Conservation (phyloP, 30 jellyfish, hydroid and myxozoan genomes). For the Aurelia coerulea region DNA sequence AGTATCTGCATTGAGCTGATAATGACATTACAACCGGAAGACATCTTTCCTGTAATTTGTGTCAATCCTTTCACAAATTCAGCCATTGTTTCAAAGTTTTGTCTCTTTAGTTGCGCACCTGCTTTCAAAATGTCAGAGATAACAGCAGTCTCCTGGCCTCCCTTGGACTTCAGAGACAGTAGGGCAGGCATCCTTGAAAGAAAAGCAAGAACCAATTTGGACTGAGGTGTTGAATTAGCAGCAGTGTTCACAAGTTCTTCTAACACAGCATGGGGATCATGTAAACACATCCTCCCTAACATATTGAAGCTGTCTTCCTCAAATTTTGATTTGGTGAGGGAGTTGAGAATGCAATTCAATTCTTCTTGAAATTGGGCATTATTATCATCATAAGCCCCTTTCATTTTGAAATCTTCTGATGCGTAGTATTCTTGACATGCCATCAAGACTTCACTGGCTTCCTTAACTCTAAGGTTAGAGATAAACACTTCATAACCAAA, state of each 20-base stretch:
- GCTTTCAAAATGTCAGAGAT: neutral
- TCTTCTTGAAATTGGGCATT: too few species aligned
- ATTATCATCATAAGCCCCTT: too few species aligned
- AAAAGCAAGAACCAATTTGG: slow-evolving; percentile 24
- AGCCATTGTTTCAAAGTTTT: slow-evolving; percentile 14
- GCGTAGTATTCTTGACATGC: too few species aligned
- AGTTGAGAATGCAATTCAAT: too few species aligned
- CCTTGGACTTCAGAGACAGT: neutral
- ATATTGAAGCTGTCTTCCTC: slow-evolving; percentile 2
- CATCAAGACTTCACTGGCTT: too few species aligned
- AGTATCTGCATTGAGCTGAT: slow-evolving; percentile 14
- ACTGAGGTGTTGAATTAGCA: slow-evolving; percentile 4
- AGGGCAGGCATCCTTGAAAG: neutral
- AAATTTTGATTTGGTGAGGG: too few species aligned
- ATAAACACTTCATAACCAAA: too few species aligned
- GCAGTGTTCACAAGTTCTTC: slow-evolving; percentile 28
- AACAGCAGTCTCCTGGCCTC: slow-evolving; percentile 1
- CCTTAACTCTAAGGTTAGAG: too few species aligned
- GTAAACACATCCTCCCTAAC: slow-evolving; percentile 8
- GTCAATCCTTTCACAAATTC: neutral
- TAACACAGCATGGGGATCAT: slow-evolving; percentile 12
- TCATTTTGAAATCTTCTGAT: too few species aligned
- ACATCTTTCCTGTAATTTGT: neutral
- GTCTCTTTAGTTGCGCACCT: neutral
- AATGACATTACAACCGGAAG: neutral